Conservation (phyloP, 2,113 vertebrate species). For the Cyphomyrus plagiostoma region DNA sequence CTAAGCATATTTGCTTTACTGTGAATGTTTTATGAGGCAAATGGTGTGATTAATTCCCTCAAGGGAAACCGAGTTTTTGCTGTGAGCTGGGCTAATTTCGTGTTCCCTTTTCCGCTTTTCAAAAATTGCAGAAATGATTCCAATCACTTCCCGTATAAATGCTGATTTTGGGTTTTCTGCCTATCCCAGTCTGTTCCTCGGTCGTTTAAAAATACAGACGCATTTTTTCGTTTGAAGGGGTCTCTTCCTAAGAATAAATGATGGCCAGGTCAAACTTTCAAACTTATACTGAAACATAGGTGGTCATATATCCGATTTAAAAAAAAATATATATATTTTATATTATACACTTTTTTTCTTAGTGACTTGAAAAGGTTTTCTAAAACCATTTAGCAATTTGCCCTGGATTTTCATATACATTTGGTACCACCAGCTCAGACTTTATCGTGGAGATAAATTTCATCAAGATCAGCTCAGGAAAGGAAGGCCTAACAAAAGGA, state of each 20-base stretch:
- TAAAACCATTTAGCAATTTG: background rate
- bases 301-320: background rate
- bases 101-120: background rate
- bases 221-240: background rate
- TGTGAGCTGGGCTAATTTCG: background rate
- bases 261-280: background rate
- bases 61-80: background rate
- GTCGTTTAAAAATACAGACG: background rate
- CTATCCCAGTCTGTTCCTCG: background rate
- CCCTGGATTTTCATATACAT: background rate
- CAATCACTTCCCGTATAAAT: background rate
- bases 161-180: no score
- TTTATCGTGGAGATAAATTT: background rate
- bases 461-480: background rate
- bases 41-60: background rate
- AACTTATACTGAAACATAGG: background rate
- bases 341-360: background rate
- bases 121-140: background rate
- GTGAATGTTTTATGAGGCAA: background rate
- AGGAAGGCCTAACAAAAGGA: background rate
- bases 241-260: background rate
- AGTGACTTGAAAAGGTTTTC: background rate
- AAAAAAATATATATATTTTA: no score
- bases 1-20: background rate
- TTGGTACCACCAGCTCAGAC: background rate